These are phyloP conservation scores for Channa striata DNA, from an alignment of 2,797 vertebrate species.

Conservation along the genomic window DNA sequence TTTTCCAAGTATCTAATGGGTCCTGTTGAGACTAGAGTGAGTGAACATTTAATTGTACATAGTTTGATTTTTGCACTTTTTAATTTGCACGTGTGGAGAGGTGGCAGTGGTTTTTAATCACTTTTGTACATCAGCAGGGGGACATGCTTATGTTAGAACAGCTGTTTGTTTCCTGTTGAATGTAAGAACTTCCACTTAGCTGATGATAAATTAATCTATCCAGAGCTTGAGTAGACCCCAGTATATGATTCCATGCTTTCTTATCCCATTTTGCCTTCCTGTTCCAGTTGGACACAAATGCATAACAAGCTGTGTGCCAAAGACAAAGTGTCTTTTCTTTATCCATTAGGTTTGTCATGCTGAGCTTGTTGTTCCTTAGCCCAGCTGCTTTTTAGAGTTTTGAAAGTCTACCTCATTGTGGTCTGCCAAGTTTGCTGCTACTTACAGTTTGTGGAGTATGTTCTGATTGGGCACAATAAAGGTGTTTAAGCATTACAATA, in stretches of 20 bases:
- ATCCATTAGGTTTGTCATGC: constrained; percentile 84
- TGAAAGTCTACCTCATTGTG: constrained; percentile 99
- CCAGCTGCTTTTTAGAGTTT: constrained; percentile 98
- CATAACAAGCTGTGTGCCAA: constrained; percentile 96
- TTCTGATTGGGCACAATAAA: constrained; percentile 99
- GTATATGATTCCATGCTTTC: constrained; percentile 77
- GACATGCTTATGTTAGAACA: constrained; percentile 81
- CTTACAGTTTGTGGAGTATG: constrained; percentile 97
- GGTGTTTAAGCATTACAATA: constrained; percentile 95
- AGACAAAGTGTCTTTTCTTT: constrained; percentile 89
- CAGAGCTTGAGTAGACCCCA: constrained; percentile 88
- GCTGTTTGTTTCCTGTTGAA: constrained; percentile 86
- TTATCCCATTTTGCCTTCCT: constrained; percentile 76
- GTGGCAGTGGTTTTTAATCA: constrained; percentile 98
- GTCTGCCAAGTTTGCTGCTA: constrained; percentile 96
- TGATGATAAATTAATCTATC: constrained; percentile 88
- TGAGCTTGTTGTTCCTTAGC: constrained; percentile 92
- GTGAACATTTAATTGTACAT: constrained; percentile 89
- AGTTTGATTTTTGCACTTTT: constrained; percentile 97
- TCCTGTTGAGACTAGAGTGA: constrained; percentile 85
- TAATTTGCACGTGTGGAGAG: constrained; percentile 97
- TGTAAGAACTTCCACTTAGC: constrained; percentile 88
- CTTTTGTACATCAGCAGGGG: constrained; percentile 92
- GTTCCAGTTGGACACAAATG: constrained; percentile 82
- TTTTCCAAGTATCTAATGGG: constrained; percentile 76